Base-by-base conservation (phyloP, 2,797 vertebrate genomes). In the Adrianichthys oophorus region DNA sequence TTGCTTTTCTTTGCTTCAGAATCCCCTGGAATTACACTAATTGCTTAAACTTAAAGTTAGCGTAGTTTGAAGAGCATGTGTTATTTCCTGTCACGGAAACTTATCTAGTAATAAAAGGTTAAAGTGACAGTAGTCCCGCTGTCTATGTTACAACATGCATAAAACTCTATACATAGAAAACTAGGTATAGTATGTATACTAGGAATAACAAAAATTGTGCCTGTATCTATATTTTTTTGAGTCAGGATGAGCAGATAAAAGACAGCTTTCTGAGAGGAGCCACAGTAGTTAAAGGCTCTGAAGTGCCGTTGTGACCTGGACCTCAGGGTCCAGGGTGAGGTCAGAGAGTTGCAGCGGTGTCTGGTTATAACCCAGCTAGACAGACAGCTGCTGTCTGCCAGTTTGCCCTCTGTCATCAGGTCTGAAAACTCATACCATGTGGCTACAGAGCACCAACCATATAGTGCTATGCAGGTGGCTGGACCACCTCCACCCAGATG, bases 381-480 rank as follows among this genome's bases (percentile, higher is more conserved):
- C 68, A 71, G 80, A 79, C 87, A 88, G 87, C 84, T 88, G 89
- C 78, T 76, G 84, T 83, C 83, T 82, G 72, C 72, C 83, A 68
- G 67, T 60, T 65, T 48, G 6, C 53, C 52, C 71, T 72, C 77
- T 69, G 72, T 84, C 84, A 83, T 82, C 81, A 65, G 63, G 59
- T 63, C 45, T 45, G 4, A 37, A 63, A 59, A 41, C 61, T 65
- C 41, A 59, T 52, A 44, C 14, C 4, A 15, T 23, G 47, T 29
- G 54, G 48, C 41, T 87, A 80, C 70, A 74, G 58, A 81, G 70
- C 72, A 75, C 63, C 73, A 78, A 76, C 62, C 86, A 86, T 79
- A 86, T 89, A 85, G 88, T 79, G 86, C 68, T 8, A 53, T 7
- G 16, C 51, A 79, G 83, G 14, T n/a, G 42, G 52, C 53, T 65